These are phyloP conservation scores for Bombycilla garrulus DNA, from an alignment of 2,113 vertebrate genomes.

Conservation along the genomic window DNA sequence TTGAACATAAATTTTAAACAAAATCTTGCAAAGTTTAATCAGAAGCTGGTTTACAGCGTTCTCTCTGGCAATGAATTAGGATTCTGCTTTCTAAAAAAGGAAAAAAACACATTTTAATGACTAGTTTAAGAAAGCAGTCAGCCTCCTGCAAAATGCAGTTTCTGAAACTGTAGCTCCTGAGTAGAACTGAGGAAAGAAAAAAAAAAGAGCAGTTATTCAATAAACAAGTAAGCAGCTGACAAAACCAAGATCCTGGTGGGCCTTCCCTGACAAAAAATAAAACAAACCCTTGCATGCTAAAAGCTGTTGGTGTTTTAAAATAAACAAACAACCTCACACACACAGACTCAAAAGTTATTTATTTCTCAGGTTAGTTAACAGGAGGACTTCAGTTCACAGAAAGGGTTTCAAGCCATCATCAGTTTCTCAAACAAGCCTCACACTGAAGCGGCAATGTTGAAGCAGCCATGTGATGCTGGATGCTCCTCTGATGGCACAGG, in stretches of 20 bases:
- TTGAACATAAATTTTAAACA: conserved; percentile 28
- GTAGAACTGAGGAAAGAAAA: background rate
- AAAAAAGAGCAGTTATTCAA: conserved; percentile 13
- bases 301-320: background rate
- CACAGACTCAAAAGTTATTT: background rate
- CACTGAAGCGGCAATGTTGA: background rate
- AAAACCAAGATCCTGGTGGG: background rate
- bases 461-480: background rate
- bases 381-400: background rate
- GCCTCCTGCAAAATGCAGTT: background rate
- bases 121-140: background rate
- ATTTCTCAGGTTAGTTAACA: background rate
- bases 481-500: background rate
- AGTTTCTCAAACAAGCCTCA: background rate
- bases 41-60: background rate
- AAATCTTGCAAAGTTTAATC: background rate
- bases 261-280: background rate
- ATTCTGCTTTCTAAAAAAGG: background rate
- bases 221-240: background rate
- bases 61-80: background rate
- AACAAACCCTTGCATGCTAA: background rate
- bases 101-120: background rate
- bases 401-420: background rate
- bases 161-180: background rate
- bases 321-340: background rate